Percentiles rank a stretch among this genome's conserved stretches.
phyloP scores from a whole-genome alignment of 2,797 vertebrate genomes.

The Huso huso region DNA sequence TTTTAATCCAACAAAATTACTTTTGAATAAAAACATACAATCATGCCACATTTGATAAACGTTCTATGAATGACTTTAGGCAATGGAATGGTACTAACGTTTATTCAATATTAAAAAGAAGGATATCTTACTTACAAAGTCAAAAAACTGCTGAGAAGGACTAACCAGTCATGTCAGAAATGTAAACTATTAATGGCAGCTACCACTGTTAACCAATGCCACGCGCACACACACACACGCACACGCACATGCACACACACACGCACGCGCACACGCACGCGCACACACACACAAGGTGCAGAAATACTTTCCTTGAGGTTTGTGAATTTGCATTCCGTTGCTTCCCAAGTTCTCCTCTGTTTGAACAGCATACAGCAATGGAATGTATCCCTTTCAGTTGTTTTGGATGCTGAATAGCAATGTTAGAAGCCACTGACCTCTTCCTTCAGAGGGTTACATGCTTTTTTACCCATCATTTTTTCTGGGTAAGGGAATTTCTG shows the following conservation, averaged over 20 bases:
- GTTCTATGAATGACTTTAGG: too few relatives aligned
- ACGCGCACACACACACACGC: neutral
- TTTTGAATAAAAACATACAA: too few relatives aligned
- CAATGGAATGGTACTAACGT: too few relatives aligned
- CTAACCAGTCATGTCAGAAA: too few relatives aligned
- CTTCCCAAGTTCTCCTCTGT: neutral
- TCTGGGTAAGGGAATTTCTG: neutral
- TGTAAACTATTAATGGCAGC: too few relatives aligned
- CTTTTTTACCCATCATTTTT: neutral
- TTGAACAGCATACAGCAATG: neutral
- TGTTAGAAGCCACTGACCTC: neutral
- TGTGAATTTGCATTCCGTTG: neutral
- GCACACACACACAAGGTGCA: neutral
- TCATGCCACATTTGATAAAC: too few relatives aligned
- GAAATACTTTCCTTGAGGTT: neutral
- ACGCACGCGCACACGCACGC: neutral
- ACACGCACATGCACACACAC: neutral
- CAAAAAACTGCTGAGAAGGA: too few relatives aligned
- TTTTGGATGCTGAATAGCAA: neutral
- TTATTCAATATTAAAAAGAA: too few relatives aligned
- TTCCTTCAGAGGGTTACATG: neutral
- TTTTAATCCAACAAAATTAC: too few relatives aligned
- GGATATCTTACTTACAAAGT: too few relatives aligned
- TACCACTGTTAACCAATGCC: too few relatives aligned
- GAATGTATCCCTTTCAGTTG: neutral